phyloP scores from a whole-genome alignment of 1,140 invertebrate species.

The Brachionus plicatilis region DNA sequence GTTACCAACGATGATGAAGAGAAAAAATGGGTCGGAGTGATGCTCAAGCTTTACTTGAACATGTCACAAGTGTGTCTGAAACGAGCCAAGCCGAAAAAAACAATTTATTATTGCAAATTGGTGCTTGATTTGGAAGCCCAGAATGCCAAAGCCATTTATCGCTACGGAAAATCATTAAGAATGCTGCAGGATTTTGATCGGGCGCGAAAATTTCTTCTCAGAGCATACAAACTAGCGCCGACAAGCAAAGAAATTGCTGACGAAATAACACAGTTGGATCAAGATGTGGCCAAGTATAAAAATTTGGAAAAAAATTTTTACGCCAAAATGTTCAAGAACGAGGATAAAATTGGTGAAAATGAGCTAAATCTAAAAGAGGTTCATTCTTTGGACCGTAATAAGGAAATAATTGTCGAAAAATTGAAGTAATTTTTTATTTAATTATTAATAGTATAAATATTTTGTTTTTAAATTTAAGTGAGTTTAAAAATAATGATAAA shows the following conservation, averaged over 20 bases:
- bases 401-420: slow-evolving; percentile 21
- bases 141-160: slow-evolving; percentile 30
- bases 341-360: neutral
- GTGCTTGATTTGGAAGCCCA: neutral
- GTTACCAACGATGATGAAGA: neutral
- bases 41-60: slow-evolving; percentile 28
- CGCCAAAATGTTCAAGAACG: slow-evolving; percentile 14
- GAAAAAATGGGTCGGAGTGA: neutral
- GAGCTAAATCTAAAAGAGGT: neutral
- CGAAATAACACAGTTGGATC: neutral
- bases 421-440: neutral
- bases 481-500: slow-evolving; percentile 21
- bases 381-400: neutral
- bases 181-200: slow-evolving; percentile 32
- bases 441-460: neutral
- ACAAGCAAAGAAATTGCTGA: slow-evolving; percentile 7
- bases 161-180: slow-evolving; percentile 22
- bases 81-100: neutral
- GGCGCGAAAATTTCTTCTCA: neutral
- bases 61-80: slow-evolving; percentile 39
- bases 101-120: slow-evolving; percentile 27
- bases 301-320: slow-evolving; percentile 35
- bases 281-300: slow-evolving; percentile 31
- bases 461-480: neutral
- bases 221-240: slow-evolving; percentile 2